phyloP scores from a whole-genome alignment of 1,140 invertebrate genomes.

The Himalopsyche phryganea region DNA sequence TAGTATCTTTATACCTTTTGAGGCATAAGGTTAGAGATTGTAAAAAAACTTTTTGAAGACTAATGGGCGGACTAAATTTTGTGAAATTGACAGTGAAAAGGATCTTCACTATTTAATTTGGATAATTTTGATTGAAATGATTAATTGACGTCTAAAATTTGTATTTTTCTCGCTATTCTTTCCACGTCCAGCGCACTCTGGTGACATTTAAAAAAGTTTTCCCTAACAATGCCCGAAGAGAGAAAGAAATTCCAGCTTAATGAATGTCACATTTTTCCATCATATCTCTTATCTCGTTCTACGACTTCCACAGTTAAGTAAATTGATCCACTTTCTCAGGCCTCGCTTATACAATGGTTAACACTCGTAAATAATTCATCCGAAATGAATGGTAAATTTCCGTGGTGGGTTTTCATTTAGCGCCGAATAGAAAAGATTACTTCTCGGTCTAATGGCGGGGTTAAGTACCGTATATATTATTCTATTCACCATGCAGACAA shows the following conservation, averaged over 20 bases:
- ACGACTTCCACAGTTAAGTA: conserved; percentile 17
- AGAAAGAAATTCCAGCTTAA: neutral
- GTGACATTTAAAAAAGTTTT: neutral
- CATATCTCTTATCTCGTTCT: conserved; percentile 10
- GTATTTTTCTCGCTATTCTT: neutral
- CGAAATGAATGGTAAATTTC: conserved; percentile 9
- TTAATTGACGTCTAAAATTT: neutral
- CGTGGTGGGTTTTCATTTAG: too few relatives aligned
- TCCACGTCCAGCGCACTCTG: neutral
- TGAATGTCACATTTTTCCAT: conserved; percentile 22
- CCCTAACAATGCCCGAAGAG: neutral
- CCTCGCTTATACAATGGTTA: conserved; percentile 10
- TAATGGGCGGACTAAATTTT: too few relatives aligned
- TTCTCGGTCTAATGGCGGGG: too few relatives aligned
- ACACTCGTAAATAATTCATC: conserved; percentile 23
- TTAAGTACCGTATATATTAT: too few relatives aligned
- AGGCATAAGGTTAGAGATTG: too few relatives aligned
- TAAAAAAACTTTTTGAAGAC: too few relatives aligned
- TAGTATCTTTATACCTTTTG: too few relatives aligned
- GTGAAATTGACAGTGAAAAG: too few relatives aligned
- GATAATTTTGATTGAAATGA: too few relatives aligned
- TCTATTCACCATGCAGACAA: too few relatives aligned
- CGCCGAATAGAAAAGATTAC: too few relatives aligned
- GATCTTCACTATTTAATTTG: too few relatives aligned
- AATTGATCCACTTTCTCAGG: conserved; percentile 17